These are phyloP conservation scores for Pteruthius melanotis DNA, from an alignment of 2,113 vertebrate genomes.

Conservation along the genomic window DNA sequence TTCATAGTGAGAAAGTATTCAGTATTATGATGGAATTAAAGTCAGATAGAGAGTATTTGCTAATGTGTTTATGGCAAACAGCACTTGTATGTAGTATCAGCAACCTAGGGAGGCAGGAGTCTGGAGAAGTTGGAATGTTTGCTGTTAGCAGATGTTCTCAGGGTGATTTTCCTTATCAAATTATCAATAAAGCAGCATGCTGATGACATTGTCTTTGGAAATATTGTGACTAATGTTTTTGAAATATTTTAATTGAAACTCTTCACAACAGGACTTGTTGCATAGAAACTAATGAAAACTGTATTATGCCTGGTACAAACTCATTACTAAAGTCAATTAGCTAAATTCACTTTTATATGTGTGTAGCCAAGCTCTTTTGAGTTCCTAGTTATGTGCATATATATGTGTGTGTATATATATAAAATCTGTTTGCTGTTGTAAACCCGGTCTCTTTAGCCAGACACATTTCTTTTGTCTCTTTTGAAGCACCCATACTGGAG, in stretches of 20 bases:
- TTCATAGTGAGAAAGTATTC: background rate
- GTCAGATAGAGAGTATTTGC: background rate
- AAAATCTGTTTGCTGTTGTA: background rate
- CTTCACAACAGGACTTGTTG: background rate
- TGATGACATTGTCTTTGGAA: background rate
- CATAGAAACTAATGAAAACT: background rate
- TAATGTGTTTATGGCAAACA: background rate
- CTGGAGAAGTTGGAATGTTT: background rate
- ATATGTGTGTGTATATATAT: too few relatives aligned
- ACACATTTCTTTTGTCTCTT: background rate
- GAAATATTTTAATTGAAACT: background rate
- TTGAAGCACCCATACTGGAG: background rate
- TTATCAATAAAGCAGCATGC: background rate
- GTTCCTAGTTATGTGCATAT: background rate
- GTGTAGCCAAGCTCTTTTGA: background rate
- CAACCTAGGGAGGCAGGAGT: background rate
- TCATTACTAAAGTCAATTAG: background rate
- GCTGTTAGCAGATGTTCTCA: background rate
- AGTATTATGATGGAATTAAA: background rate
- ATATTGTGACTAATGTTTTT: background rate
- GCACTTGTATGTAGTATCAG: fast-evolving
- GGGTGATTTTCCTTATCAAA: constrained; percentile 42
- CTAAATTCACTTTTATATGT: background rate
- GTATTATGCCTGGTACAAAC: background rate
- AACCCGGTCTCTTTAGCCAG: background rate